These are phyloP conservation scores for Cyprinodon variegatus DNA, from an alignment of 2,113 vertebrate species.

Conservation along the genomic window DNA sequence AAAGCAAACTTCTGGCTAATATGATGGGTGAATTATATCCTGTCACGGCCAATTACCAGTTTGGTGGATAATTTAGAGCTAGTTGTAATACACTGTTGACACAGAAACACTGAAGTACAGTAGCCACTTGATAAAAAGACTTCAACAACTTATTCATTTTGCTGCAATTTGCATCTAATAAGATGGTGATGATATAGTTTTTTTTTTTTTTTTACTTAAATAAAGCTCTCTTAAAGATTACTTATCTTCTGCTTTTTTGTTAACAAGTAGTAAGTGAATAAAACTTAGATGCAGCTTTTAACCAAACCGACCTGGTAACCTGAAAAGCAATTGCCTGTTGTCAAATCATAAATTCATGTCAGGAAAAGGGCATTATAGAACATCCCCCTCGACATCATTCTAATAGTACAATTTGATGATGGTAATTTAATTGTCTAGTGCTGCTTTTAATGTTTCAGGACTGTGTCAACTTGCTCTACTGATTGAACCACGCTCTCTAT, in stretches of 20 bases:
- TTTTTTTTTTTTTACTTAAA: background rate
- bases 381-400: too few species aligned
- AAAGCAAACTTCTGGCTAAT: background rate
- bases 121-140: background rate
- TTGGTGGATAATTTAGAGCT: slow-evolving; percentile 5
- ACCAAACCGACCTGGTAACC: background rate
- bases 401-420: too few species aligned
- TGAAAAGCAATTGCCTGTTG: background rate
- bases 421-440: too few species aligned
- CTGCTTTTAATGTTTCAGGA: too few species aligned
- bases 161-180: background rate
- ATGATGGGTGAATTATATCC: background rate
- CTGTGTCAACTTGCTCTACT: too few species aligned
- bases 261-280: background rate
- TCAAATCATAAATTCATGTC: background rate
- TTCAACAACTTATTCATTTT: background rate
- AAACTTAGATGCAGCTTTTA: background rate
- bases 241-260: background rate
- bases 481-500: too few species aligned
- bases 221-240: background rate
- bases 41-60: slow-evolving; percentile 13
- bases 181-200: background rate
- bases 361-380: too few species aligned
- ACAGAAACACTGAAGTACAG: background rate
- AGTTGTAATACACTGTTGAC: background rate